Evolutionary conservation across 2,113 vertebrate genomes (phyloP).

Genomic region (Hippolais icterina): DNA sequence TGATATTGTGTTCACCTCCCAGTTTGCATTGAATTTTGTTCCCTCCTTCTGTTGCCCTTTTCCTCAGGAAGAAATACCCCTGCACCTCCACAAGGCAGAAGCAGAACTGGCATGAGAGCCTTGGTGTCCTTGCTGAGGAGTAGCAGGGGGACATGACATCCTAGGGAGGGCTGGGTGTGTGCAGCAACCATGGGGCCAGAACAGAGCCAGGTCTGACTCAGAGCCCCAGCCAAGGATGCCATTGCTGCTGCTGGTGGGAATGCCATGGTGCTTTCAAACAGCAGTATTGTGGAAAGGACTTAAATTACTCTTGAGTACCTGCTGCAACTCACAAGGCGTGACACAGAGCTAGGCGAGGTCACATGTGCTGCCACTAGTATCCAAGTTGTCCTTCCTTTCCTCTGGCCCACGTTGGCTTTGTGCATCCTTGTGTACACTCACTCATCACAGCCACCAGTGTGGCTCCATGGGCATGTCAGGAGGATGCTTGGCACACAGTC

Average conservation of each 20-base stretch:
- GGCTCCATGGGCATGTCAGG: accelerated
- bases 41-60: neutral
- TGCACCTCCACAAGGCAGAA: neutral
- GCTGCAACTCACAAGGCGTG: accelerated
- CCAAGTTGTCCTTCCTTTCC: neutral
- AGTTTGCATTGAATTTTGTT: neutral
- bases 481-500: accelerated
- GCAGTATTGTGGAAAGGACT: neutral
- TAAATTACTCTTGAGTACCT: neutral
- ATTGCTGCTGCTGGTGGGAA: accelerated
- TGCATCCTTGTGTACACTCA: neutral
- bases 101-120: neutral
- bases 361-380: neutral
- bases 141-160: neutral
- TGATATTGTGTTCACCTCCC: accelerated
- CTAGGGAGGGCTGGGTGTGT: no score
- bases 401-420: accelerated
- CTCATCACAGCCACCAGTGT: accelerated
- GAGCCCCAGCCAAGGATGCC: neutral
- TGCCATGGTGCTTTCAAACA: neutral
- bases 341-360: accelerated
- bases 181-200: neutral
- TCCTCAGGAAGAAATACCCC: neutral
- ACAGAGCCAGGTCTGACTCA: accelerated
- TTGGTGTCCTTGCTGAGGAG: accelerated